A percentile compares a stretch with the other conserved stretches of the same genome.
phyloP scores from a whole-genome alignment of 2,113 vertebrate genomes.

The Psophia crepitans region DNA sequence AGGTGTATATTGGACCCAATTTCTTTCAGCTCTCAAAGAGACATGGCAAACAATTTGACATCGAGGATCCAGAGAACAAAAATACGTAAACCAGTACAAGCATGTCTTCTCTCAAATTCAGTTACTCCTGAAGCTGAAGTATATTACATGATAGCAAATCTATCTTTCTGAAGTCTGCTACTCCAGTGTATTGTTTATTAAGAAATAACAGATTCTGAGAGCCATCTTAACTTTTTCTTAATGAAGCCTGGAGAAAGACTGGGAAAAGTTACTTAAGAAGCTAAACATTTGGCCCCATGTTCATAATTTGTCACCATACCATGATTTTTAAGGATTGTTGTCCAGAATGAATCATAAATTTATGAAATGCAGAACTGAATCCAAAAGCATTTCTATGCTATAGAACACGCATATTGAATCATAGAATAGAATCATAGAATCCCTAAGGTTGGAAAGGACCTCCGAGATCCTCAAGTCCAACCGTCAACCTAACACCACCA shows the following conservation, averaged over 20 bases:
- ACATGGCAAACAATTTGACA: neutral
- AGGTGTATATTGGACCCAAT: neutral
- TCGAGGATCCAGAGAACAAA: neutral
- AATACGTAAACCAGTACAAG: neutral
- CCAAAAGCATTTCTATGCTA: neutral
- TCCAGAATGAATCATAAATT: neutral
- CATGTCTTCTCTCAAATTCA: neutral
- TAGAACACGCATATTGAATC: neutral
- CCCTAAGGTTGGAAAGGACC: too few relatives aligned
- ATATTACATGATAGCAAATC: neutral
- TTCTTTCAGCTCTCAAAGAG: neutral
- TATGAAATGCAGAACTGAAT: neutral
- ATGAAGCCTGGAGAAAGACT: neutral
- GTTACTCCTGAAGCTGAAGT: neutral
- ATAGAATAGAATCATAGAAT: too few relatives aligned
- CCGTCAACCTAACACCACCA: too few relatives aligned
- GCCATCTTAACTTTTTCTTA: neutral
- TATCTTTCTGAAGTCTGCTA: neutral
- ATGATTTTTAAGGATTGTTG: neutral
- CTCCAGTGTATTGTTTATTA: neutral
- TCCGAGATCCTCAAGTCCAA: too few relatives aligned
- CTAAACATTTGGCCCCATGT: neutral
- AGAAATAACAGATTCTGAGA: neutral
- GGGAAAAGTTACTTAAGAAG: neutral
- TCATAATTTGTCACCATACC: neutral